Evolutionary conservation across 2,888 invertebrate genomes (phyloP).

Genomic region (Heliconius cydno): DNA sequence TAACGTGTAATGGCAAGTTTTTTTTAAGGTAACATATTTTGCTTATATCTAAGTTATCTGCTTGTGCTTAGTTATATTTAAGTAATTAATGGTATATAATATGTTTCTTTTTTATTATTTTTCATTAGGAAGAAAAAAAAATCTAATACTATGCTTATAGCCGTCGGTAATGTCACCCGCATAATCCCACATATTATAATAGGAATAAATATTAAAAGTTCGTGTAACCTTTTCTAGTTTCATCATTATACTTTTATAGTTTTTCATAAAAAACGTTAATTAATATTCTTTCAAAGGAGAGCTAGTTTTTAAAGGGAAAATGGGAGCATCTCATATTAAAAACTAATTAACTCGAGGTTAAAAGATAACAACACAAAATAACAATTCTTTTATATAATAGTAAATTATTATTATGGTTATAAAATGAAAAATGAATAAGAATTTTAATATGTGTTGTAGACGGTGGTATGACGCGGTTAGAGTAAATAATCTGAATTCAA

Average conservation of each 20-base stretch:
- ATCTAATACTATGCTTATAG: neutral
- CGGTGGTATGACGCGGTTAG: neutral
- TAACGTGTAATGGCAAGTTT: no score
- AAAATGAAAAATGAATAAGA: no score
- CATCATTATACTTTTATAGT: conserved; percentile 4
- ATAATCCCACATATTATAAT: neutral
- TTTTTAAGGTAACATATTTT: no score
- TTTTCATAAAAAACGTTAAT: conserved; percentile 20
- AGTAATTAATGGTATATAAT: no score
- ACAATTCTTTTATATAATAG: neutral
- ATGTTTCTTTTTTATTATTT: no score
- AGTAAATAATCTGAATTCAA: neutral
- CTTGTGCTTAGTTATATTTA: no score
- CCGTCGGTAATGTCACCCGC: neutral
- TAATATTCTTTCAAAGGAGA: conserved; percentile 11
- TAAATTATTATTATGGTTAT: no score
- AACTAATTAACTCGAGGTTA: conserved; percentile 18
- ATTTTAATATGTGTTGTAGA: neutral
- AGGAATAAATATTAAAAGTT: neutral
- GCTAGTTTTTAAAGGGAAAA: neutral
- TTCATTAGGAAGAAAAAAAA: no score
- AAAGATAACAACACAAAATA: neutral
- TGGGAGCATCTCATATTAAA: conserved; percentile 11
- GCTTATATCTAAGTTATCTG: no score
- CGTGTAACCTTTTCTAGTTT: neutral